Evolutionary conservation across 2,113 vertebrate species (phyloP).

Genomic region (Boleophthalmus pectinirostris): DNA sequence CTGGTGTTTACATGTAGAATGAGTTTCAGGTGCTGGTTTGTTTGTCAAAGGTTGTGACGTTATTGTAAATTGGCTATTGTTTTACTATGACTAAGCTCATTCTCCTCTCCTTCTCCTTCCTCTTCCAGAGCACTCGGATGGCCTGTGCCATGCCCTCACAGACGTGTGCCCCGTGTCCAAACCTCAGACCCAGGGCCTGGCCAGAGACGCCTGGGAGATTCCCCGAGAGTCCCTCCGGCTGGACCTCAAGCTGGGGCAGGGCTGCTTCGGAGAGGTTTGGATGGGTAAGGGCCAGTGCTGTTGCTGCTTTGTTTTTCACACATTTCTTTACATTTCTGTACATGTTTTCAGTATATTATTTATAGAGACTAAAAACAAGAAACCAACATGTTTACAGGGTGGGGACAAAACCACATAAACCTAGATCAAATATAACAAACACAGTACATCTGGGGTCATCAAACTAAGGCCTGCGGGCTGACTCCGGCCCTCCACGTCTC

Average conservation of each 20-base stretch:
- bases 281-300: slow-evolving; percentile 82
- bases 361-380: no score
- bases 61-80: neutral
- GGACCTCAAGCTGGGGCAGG: slow-evolving; percentile 96
- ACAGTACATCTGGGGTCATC: no score
- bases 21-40: no score
- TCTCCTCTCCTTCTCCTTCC: neutral
- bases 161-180: slow-evolving; percentile 91
- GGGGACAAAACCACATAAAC: no score
- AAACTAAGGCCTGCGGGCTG: no score
- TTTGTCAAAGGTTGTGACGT: no score
- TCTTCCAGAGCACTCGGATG: slow-evolving; percentile 87
- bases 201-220: slow-evolving; percentile 96
- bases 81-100: neutral
- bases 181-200: slow-evolving; percentile 95
- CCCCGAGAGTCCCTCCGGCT: slow-evolving; percentile 90
- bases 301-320: neutral
- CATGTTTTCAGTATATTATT: neutral
- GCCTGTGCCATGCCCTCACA: slow-evolving; percentile 91
- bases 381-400: no score
- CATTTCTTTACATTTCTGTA: neutral
- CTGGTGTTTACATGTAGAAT: no score
- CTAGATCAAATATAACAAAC: no score
- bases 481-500: no score
- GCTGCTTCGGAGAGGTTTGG: slow-evolving; percentile 98